Evolutionary conservation across 2,888 invertebrate genomes (phyloP), one percentile per base, ranked within the genome.

Genomic region (Prosopocoilus inquinatus): DNA sequence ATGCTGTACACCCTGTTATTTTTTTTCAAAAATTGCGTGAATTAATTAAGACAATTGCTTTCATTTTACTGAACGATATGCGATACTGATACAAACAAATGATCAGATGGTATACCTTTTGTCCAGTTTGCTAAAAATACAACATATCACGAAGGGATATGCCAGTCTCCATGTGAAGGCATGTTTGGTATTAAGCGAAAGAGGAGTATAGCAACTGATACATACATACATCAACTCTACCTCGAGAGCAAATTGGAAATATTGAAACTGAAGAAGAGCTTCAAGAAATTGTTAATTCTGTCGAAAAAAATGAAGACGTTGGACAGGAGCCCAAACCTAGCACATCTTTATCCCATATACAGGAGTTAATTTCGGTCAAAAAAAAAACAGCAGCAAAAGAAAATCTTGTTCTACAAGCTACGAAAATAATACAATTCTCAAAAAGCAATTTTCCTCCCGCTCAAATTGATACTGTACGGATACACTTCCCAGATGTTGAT

Each of bases 21-120:
- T n/a, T n/a, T n/a, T n/a, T n/a, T n/a, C n/a, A n/a, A n/a, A 66
- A 65, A 50, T 62, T 63, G 62, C 53, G 53, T 60, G 51, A 57
- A 36, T 58, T 64, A 63, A 63, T 64, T 61, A 55, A 64, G 61
- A 66, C 60, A 66, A 64, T 63, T 66, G 64, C 63, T 64, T 66
- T 60, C 56, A 64, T 63, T 64, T 63, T 57, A 54, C 58, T 55
- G n/a, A n/a, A n/a, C n/a, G n/a, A n/a, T n/a, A n/a, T n/a, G n/a
- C n/a, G n/a, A n/a, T n/a, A n/a, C n/a, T n/a, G n/a, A n/a, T n/a
- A n/a, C n/a, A n/a, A n/a, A n/a, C n/a, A n/a, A n/a, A n/a, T n/a
- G n/a, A n/a, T n/a, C n/a, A n/a, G n/a, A n/a, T 55, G 53, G 59
- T 12, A 49, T 60, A 45, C 39, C 28, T 16, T 58, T 59, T 56